A percentile compares a stretch with the other conserved stretches of the same genome.
Conservation (phyloP, 2,888 invertebrate species). For the Strigamia crassipes region DNA sequence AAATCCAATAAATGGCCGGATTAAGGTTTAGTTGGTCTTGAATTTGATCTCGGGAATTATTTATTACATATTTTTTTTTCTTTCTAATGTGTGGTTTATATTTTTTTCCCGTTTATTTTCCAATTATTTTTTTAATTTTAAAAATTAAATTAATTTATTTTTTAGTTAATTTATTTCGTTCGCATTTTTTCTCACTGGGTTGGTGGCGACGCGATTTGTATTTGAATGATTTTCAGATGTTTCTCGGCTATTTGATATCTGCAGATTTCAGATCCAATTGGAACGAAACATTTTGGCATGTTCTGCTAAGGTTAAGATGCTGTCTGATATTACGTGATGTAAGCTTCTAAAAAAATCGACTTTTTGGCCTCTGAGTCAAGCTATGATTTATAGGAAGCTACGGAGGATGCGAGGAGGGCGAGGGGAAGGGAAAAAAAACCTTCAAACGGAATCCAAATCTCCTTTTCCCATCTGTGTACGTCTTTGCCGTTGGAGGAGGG, state of each 20-base stretch:
- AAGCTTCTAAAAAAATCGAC: constrained; percentile 12
- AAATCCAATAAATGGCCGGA: not conserved
- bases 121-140: too few relatives aligned
- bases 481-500: not conserved
- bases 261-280: not conserved
- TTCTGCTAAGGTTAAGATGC: not conserved
- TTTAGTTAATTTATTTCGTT: not conserved
- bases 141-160: not conserved
- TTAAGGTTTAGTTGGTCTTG: not conserved
- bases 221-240: not conserved
- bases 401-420: not conserved
- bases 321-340: constrained; percentile 21
- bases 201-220: not conserved
- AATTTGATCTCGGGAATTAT: not conserved
- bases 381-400: constrained; percentile 2
- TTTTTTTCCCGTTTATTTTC: too few relatives aligned
- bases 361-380: constrained; percentile 21
- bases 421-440: not conserved
- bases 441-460: constrained; percentile 7
- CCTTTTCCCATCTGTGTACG: not conserved
- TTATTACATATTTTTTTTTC: not conserved
- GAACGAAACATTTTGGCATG: constrained; percentile 21
- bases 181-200: not conserved
- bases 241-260: not conserved
- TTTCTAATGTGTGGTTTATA: too few relatives aligned